Percentiles rank a stretch among this genome's conserved stretches.
Conservation (phyloP, 2,797 vertebrate species). For the Phrynocephalus vlangalii region DNA sequence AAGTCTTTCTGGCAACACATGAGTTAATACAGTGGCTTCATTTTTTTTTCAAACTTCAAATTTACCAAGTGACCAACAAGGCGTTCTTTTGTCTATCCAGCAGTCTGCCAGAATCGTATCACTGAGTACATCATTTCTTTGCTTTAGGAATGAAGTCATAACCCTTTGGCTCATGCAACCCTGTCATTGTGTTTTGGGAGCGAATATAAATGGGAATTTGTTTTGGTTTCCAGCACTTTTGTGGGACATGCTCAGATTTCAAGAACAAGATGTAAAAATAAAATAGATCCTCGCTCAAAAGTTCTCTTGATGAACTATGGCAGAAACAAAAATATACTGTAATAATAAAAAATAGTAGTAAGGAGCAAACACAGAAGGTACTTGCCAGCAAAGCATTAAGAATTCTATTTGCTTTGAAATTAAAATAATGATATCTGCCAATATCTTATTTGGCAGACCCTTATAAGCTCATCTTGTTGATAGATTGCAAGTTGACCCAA, state of each 20-base stretch:
- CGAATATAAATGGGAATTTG: slow-evolving; percentile 18
- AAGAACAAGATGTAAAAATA: slow-evolving; percentile 25
- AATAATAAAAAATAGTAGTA: neutral
- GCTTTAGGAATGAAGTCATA: slow-evolving; percentile 26
- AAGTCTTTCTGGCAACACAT: slow-evolving; percentile 7
- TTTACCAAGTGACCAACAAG: neutral
- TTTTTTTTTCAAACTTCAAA: slow-evolving; percentile 15
- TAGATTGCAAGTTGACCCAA: neutral
- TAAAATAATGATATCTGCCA: neutral
- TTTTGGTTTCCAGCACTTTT: slow-evolving; percentile 47
- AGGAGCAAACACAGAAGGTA: neutral
- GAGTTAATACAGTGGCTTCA: neutral
- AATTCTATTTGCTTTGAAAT: neutral
- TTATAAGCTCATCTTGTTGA: neutral
- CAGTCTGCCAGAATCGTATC: slow-evolving; percentile 26
- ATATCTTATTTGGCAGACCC: slow-evolving; percentile 10
- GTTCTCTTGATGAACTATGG: neutral
- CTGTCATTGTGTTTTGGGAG: slow-evolving; percentile 2
- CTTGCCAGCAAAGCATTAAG: neutral
- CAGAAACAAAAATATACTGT: neutral
- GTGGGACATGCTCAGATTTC: slow-evolving; percentile 5
- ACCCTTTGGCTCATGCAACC: slow-evolving; percentile 33
- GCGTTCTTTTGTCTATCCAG: neutral
- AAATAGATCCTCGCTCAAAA: slow-evolving; percentile 6
- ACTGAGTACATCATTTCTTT: slow-evolving; percentile 32